These are phyloP conservation scores for Epinephelus lanceolatus DNA, from an alignment of 2,113 vertebrate species.

Conservation along the genomic window DNA sequence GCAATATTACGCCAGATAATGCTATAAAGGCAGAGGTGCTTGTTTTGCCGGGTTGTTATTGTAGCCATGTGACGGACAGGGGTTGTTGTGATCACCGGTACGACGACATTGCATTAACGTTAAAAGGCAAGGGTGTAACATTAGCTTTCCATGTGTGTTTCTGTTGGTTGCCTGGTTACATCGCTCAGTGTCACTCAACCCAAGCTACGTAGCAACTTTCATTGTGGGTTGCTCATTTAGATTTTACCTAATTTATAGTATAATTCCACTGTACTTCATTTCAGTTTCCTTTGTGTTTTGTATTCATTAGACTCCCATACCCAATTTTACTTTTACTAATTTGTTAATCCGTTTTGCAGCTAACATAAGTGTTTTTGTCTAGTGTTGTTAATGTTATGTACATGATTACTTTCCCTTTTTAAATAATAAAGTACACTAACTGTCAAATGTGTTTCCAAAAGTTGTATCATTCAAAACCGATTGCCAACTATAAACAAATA, in stretches of 20 bases:
- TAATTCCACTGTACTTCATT: not conserved
- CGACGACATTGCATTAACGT: too few species aligned
- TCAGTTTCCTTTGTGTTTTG: not conserved
- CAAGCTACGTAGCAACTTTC: not conserved
- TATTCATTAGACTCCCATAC: not conserved
- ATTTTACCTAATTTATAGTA: not conserved
- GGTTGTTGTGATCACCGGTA: conserved; percentile 42
- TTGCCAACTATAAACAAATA: too few species aligned
- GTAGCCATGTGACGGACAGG: conserved; percentile 68
- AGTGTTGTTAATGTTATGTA: conserved; percentile 66
- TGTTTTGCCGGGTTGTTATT: conserved; percentile 65
- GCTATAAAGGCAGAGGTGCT: not conserved
- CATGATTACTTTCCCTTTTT: conserved; percentile 50
- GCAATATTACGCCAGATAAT: not conserved
- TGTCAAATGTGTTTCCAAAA: conserved; percentile 80
- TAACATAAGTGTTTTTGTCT: conserved; percentile 35
- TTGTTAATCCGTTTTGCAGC: conserved; percentile 16
- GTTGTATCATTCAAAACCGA: conserved; percentile 79
- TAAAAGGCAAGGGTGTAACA: too few species aligned
- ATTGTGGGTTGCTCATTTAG: not conserved
- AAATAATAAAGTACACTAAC: conserved; percentile 83
- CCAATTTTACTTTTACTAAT: conserved; percentile 1
- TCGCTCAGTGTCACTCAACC: conserved; percentile 48
- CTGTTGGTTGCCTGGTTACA: conserved; percentile 71
- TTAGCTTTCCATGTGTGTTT: conserved; percentile 36